Conservation (phyloP, 1,140 invertebrate species). For the Teleogryllus occipitalis region DNA sequence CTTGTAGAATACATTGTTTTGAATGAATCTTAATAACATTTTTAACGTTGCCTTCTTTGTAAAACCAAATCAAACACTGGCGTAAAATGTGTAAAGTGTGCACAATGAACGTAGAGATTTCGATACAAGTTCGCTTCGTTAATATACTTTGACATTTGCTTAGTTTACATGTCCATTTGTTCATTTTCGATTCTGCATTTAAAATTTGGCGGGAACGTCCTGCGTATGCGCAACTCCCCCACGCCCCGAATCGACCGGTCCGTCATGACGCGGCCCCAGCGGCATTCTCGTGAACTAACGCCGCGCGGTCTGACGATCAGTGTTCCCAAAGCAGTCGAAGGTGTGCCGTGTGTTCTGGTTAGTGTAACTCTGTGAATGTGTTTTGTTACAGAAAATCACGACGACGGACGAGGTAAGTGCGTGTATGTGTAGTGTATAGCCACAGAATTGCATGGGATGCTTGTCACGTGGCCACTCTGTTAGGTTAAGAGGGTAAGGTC, state of each 20-base stretch:
- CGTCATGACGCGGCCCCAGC: not conserved
- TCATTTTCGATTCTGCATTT: not conserved
- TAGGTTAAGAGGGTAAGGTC: not conserved
- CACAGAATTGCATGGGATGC: not conserved
- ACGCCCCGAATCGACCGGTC: not conserved
- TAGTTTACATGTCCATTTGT: too few relatives aligned
- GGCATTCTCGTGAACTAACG: not conserved
- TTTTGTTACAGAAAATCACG: constrained; percentile 1
- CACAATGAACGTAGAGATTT: too few relatives aligned
- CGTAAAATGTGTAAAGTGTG: too few relatives aligned
- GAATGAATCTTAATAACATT: too few relatives aligned
- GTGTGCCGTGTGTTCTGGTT: not conserved
- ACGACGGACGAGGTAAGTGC: not conserved
- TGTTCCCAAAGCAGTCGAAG: not conserved
- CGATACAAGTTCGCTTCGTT: too few relatives aligned
- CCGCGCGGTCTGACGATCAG: not conserved
- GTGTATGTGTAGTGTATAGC: not conserved
- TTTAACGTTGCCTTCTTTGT: too few relatives aligned
- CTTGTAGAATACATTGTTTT: too few relatives aligned
- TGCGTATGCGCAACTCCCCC: not conserved
- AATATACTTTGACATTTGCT: too few relatives aligned
- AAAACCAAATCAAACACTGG: too few relatives aligned
- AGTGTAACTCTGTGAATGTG: not conserved
- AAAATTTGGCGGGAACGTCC: not conserved
- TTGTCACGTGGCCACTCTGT: not conserved